phyloP scores from a whole-genome alignment of 2,113 vertebrate species.

The Scomber japonicus region DNA sequence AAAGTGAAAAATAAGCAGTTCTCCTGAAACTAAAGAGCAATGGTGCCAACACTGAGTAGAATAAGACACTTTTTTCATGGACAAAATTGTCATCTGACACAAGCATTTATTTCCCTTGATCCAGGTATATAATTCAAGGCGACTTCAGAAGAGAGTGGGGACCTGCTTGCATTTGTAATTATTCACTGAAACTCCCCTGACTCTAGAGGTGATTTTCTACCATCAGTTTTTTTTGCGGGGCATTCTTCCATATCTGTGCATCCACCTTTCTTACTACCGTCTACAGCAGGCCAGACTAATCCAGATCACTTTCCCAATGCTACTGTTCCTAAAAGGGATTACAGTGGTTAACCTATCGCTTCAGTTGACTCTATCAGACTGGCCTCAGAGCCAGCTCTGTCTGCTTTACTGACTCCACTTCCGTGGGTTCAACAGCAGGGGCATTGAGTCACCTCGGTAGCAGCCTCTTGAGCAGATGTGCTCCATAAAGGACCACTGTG shows the following conservation, averaged over 20 bases:
- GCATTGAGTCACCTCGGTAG: not conserved
- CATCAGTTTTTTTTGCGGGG: not conserved
- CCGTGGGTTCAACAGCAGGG: not conserved
- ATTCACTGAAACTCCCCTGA: not conserved
- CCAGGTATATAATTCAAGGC: not conserved
- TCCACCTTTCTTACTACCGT: not conserved
- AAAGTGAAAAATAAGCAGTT: no score
- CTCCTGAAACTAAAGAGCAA: no score
- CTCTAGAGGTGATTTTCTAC: not conserved
- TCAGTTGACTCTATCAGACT: conserved; percentile 31
- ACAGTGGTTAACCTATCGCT: conserved; percentile 45
- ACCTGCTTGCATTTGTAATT: not conserved
- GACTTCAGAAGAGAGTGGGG: not conserved
- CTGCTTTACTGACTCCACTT: conserved; percentile 42
- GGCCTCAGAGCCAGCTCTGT: conserved; percentile 30
- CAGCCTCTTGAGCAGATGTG: not conserved
- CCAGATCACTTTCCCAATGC: conserved; percentile 60
- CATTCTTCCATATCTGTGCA: conserved; percentile 12
- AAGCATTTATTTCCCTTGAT: not conserved
- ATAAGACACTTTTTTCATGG: not conserved
- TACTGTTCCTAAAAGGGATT: conserved; percentile 51
- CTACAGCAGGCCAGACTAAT: conserved; percentile 45
- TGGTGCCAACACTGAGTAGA: no score
- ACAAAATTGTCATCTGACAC: not conserved
- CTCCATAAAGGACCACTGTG: not conserved